Evolutionary conservation across 2,113 vertebrate genomes (phyloP).

Genomic region (Apaloderma vittatum): DNA sequence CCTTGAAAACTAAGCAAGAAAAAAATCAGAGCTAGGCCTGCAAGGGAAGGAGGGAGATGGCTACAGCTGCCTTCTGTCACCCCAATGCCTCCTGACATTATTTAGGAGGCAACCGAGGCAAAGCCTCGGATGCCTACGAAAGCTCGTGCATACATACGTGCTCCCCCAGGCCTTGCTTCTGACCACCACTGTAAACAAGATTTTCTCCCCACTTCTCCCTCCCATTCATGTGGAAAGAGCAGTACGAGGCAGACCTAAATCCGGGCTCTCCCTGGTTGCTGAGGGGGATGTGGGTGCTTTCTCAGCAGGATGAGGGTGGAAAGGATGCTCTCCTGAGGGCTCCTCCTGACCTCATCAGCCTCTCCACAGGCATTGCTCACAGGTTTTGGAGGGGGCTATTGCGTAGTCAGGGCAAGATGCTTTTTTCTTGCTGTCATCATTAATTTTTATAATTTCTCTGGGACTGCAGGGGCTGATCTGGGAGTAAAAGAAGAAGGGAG

Average conservation of each 20-base stretch:
- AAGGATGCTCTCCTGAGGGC: neutral
- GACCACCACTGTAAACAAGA: neutral
- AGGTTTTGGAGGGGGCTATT: neutral
- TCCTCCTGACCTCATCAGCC: neutral
- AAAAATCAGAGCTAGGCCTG: neutral
- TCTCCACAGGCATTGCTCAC: neutral
- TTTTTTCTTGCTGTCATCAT: neutral
- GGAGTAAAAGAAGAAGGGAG: neutral
- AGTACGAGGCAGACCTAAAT: neutral
- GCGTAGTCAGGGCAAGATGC: neutral
- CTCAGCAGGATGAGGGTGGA: neutral
- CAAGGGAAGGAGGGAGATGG: neutral
- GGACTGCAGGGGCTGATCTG: neutral
- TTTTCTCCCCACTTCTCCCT: neutral
- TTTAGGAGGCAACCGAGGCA: neutral
- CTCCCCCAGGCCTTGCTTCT: neutral
- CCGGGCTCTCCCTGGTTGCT: neutral
- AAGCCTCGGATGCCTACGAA: neutral
- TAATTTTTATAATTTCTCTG: neutral
- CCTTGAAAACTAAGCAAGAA: neutral
- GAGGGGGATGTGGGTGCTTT: neutral
- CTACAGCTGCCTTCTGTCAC: neutral
- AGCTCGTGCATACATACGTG: accelerated
- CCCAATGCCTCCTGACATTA: neutral
- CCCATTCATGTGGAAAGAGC: neutral